A percentile compares a stretch with the other conserved stretches of the same genome.
These are phyloP conservation scores for Hypselothyrea guttata DNA, from an alignment of 2,888 invertebrate species.

Conservation along the genomic window DNA sequence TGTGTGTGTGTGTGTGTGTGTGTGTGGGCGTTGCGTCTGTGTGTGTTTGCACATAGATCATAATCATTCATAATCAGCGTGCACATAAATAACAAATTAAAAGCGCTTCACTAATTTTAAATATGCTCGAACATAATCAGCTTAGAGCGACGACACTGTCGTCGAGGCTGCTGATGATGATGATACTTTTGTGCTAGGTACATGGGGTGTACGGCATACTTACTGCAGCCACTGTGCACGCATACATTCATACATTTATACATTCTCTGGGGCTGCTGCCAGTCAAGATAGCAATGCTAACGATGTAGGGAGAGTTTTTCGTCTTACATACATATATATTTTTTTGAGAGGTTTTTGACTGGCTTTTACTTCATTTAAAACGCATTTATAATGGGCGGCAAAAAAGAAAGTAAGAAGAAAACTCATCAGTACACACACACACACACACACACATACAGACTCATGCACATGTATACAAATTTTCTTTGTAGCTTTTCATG, in stretches of 20 bases:
- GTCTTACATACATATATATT: conserved; percentile 6
- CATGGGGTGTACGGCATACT: background rate
- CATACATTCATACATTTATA: too few species aligned
- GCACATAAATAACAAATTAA: conserved; percentile 78
- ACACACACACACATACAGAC: conserved; percentile 31
- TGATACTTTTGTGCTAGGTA: conserved; percentile 23
- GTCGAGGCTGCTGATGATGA: conserved; percentile 23
- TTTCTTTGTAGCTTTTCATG: conserved; percentile 71
- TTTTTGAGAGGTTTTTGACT: conserved; percentile 60
- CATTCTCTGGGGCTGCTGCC: conserved; percentile 41
- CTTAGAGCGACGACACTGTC: conserved; percentile 54
- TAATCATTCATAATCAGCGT: conserved; percentile 78
- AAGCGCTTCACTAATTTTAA: conserved; percentile 78
- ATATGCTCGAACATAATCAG: conserved; percentile 78
- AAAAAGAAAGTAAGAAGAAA: conserved; percentile 44
- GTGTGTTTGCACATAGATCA: conserved; percentile 74
- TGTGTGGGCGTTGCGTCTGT: too few species aligned
- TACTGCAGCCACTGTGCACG: background rate
- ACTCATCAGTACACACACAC: conserved; percentile 67
- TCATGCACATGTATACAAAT: conserved; percentile 74
- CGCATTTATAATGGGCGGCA: conserved; percentile 73
- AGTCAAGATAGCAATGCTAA: conserved; percentile 77
- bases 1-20: conserved; percentile 20
- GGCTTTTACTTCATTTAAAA: conserved; percentile 77
- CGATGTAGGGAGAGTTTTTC: conserved; percentile 56